A percentile compares a stretch with the other conserved stretches of the same genome.
Conservation (phyloP, 2,797 vertebrate species). For the Takifugu rubripes region DNA sequence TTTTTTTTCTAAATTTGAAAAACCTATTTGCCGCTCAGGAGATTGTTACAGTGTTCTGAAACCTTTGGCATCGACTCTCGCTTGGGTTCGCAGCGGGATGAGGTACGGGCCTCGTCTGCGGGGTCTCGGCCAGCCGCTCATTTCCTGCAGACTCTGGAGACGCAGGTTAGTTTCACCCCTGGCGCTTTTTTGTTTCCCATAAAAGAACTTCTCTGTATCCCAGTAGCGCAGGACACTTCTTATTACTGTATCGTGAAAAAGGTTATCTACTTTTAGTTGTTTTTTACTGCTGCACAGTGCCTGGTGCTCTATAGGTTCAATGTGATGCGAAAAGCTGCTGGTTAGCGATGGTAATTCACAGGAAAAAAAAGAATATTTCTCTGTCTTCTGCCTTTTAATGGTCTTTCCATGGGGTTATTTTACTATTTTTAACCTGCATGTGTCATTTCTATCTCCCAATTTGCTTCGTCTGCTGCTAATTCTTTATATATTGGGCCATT, state of each 20-base stretch:
- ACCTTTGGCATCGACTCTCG: conserved; percentile 13
- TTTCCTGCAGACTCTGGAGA: conserved; percentile 28
- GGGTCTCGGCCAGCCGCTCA: conserved; percentile 32
- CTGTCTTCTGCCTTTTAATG: conserved; percentile 13
- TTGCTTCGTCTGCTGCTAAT: conserved; percentile 25
- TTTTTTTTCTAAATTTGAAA: conserved; percentile 46
- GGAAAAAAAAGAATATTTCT: conserved; percentile 7
- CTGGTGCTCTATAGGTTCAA: conserved; percentile 39
- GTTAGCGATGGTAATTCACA: conserved; percentile 52
- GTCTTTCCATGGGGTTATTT: conserved; percentile 17
- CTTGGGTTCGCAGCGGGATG: conserved; percentile 18
- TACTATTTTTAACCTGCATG: conserved; percentile 7
- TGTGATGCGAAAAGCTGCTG: conserved; percentile 62
- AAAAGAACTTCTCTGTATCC: neutral
- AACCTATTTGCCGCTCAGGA: conserved; percentile 64
- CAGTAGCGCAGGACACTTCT: conserved; percentile 11
- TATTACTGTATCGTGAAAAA: conserved; percentile 21
- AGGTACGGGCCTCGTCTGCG: too few species aligned
- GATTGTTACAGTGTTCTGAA: conserved; percentile 50
- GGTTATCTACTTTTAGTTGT: conserved; percentile 18
- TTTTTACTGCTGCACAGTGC: conserved; percentile 44
- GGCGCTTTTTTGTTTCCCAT: neutral
- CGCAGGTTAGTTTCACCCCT: neutral
- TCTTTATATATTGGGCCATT: conserved; percentile 34
- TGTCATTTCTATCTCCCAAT: conserved; percentile 15